A percentile compares a stretch with the other conserved stretches of the same genome.
Conservation (phyloP, 2,888 invertebrate species). For the Palloptera scutellata region DNA sequence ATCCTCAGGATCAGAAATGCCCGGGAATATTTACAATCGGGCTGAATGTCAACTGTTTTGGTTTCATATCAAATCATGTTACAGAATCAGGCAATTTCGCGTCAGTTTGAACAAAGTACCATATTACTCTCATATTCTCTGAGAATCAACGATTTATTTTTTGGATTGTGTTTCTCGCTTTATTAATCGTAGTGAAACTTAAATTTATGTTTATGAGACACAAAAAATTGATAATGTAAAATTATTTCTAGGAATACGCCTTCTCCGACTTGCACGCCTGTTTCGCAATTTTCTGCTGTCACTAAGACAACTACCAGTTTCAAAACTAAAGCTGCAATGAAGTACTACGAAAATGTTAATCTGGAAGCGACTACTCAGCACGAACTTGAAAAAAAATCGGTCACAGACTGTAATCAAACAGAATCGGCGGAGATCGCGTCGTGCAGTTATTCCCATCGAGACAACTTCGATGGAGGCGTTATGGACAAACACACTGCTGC, state of each 20-base stretch:
- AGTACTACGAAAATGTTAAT: constrained; percentile 76
- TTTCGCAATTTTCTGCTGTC: constrained; percentile 62
- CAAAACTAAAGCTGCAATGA: constrained; percentile 77
- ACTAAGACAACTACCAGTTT: constrained; percentile 66
- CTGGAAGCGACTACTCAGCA: constrained; percentile 70
- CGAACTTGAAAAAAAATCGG: constrained; percentile 63
- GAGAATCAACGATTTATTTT: too few relatives aligned
- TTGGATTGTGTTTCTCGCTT: too few relatives aligned
- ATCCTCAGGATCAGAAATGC: too few relatives aligned
- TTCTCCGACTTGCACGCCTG: constrained; percentile 62
- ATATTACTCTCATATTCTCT: too few relatives aligned
- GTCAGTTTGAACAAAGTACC: too few relatives aligned
- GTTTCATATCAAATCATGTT: too few relatives aligned
- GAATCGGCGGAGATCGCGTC: constrained; percentile 63
- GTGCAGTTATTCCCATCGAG: constrained; percentile 69
- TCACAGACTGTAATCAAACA: constrained; percentile 60
- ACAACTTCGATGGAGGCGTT: constrained; percentile 66
- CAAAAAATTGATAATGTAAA: not conserved
- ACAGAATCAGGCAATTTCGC: too few relatives aligned
- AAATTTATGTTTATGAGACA: too few relatives aligned
- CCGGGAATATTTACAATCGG: too few relatives aligned
- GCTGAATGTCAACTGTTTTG: too few relatives aligned
- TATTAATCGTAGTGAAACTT: too few relatives aligned
- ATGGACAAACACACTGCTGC: constrained; percentile 18
- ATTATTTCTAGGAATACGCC: constrained; percentile 46